phyloP scores from a whole-genome alignment of 2,113 vertebrate genomes.

The Ctenodactylus gundi region DNA sequence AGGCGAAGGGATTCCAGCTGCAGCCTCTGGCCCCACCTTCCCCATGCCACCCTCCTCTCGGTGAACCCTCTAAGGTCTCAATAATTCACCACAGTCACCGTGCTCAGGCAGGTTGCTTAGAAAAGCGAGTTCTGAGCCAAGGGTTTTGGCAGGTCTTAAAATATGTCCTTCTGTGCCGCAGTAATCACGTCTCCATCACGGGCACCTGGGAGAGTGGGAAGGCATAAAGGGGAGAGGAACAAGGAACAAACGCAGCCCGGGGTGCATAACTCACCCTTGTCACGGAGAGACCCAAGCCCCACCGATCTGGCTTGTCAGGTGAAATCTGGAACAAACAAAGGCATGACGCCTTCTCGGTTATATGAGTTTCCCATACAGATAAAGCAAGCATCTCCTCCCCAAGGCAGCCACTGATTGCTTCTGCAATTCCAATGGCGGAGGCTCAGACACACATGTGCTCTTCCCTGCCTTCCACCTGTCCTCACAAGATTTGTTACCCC shows the following conservation, averaged over 20 bases:
- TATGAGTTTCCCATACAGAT: background rate
- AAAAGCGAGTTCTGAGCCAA: conserved; percentile 72
- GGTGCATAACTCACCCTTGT: conserved; percentile 53
- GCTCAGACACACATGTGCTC: background rate
- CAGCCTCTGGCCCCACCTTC: background rate
- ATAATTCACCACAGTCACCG: conserved; percentile 63
- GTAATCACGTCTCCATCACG: conserved; percentile 67
- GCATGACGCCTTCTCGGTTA: background rate
- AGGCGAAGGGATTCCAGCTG: background rate
- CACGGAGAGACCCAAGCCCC: background rate
- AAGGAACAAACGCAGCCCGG: background rate
- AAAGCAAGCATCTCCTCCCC: background rate
- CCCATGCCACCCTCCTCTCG: background rate
- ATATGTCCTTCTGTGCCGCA: conserved; percentile 72
- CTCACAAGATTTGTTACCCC: background rate
- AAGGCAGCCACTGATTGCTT: background rate
- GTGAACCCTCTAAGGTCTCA: conserved; percentile 56
- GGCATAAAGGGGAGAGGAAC: background rate
- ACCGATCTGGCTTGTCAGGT: background rate
- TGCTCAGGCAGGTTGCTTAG: conserved; percentile 68
- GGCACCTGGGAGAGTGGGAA: conserved; percentile 59
- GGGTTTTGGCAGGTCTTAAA: conserved; percentile 76
- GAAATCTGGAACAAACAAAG: background rate
- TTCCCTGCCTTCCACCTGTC: background rate
- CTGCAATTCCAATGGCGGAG: background rate